A percentile compares a stretch with the other conserved stretches of the same genome.
Evolutionary conservation across 2,113 vertebrate genomes (phyloP).

Genomic region (Callipepla californica): DNA sequence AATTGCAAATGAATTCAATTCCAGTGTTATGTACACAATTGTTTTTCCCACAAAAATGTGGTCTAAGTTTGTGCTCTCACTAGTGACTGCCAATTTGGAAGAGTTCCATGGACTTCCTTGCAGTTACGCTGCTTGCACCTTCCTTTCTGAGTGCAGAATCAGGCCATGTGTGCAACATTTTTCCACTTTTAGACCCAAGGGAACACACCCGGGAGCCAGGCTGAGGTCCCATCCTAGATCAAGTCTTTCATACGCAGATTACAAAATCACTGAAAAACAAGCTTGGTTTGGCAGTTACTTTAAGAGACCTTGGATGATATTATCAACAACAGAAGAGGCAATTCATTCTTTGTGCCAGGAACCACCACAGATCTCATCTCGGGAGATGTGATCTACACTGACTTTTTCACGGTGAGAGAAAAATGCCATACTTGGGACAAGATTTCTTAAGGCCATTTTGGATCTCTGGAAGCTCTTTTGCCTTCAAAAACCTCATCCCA

Average conservation of each 20-base stretch:
- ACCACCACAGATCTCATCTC: not conserved
- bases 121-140: not conserved
- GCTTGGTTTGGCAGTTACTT: constrained; percentile 37
- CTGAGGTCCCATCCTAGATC: not conserved
- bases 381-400: not conserved
- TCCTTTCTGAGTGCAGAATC: not conserved
- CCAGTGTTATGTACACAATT: not conserved
- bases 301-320: constrained; percentile 8
- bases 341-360: not conserved
- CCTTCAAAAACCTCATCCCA: not conserved
- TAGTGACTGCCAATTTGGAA: constrained; percentile 3
- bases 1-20: not conserved
- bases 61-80: not conserved
- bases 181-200: not conserved
- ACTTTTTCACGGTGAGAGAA: not conserved
- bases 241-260: constrained; percentile 21
- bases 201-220: not conserved
- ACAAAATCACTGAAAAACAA: constrained; percentile 20
- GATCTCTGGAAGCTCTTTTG: not conserved
- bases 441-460: not conserved
- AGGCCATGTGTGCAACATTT: not conserved
- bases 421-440: not conserved
- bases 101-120: not conserved
- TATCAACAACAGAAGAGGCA: constrained; percentile 16
- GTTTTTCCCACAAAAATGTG: constrained; percentile 10